Evolutionary conservation across 2,797 vertebrate species (phyloP).

Genomic region (Agapornis canus): DNA sequence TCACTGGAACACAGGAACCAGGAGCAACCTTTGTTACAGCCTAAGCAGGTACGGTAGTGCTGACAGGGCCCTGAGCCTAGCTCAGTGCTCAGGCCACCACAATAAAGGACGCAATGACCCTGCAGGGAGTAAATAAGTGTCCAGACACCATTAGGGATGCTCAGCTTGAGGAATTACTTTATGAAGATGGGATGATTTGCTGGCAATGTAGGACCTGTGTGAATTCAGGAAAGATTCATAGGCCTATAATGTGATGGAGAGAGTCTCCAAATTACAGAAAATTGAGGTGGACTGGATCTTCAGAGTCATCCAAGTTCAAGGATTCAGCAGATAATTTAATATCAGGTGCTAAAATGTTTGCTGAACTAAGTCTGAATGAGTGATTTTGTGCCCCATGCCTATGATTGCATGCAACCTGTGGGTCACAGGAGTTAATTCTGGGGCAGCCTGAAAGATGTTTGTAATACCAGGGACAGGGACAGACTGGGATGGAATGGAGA

Average conservation of each 20-base stretch:
- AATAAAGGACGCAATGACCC: neutral
- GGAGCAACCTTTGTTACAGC: slow-evolving; percentile 87
- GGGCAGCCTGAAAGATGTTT: slow-evolving; percentile 20
- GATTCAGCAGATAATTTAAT: slow-evolving; percentile 47
- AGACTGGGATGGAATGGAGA: neutral
- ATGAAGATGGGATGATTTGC: neutral
- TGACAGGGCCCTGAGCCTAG: neutral
- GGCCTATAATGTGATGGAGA: neutral
- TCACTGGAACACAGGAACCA: slow-evolving; percentile 88
- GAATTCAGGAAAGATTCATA: neutral
- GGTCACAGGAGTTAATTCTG: slow-evolving; percentile 47
- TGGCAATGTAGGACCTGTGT: neutral
- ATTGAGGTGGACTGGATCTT: slow-evolving; percentile 31
- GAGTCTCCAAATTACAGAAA: slow-evolving; percentile 26
- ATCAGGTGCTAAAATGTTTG: neutral
- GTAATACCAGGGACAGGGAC: neutral
- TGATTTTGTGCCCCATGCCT: slow-evolving; percentile 4
- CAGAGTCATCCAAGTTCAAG: slow-evolving; percentile 51
- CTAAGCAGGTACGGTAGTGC: slow-evolving; percentile 87
- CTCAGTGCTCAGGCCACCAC: neutral
- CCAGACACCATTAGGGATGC: neutral
- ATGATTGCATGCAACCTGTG: slow-evolving; percentile 45
- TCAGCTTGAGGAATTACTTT: slow-evolving; percentile 3
- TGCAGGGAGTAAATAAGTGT: slow-evolving; percentile 27
- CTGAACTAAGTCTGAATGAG: slow-evolving; percentile 28